phyloP scores from a whole-genome alignment of 1,140 invertebrate genomes.

The Laodelphax striatellus region DNA sequence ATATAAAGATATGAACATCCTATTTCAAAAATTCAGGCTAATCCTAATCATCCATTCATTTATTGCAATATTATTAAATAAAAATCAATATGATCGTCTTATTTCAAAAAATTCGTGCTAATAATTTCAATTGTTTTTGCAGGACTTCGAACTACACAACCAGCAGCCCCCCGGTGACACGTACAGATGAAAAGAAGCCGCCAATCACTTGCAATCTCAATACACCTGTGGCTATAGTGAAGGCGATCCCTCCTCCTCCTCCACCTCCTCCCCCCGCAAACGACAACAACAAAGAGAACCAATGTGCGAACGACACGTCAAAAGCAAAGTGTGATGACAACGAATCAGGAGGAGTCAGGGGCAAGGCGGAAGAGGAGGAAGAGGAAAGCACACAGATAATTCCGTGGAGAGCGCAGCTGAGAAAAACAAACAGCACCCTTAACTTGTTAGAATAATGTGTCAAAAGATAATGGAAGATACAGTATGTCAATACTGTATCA shows the following conservation, averaged over 20 bases:
- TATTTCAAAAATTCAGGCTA: too few relatives aligned
- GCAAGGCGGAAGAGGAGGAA: slow-evolving; percentile 31
- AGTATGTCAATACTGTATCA: too few relatives aligned
- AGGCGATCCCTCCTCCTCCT: background rate
- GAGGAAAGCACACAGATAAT: slow-evolving; percentile 54
- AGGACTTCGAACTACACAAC: background rate
- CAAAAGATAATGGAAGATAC: too few relatives aligned
- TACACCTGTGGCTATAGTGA: background rate
- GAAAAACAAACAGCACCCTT: slow-evolving; percentile 77
- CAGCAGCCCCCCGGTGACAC: too few relatives aligned
- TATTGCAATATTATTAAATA: too few relatives aligned
- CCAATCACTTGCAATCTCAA: background rate
- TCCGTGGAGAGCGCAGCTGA: slow-evolving; percentile 74
- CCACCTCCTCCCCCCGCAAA: background rate
- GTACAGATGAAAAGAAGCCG: slow-evolving; percentile 2
- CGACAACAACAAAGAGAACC: slow-evolving; percentile 28
- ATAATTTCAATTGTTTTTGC: background rate
- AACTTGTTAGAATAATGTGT: slow-evolving; percentile 50
- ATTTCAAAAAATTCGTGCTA: too few relatives aligned
- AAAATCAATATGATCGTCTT: too few relatives aligned
- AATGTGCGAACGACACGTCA: background rate
- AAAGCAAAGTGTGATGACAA: slow-evolving; percentile 22
- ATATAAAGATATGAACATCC: too few relatives aligned
- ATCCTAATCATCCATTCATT: too few relatives aligned
- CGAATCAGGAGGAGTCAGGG: too few relatives aligned